These are phyloP conservation scores for Bombylius discolor DNA, from an alignment of 2,888 invertebrate species.

Conservation along the genomic window DNA sequence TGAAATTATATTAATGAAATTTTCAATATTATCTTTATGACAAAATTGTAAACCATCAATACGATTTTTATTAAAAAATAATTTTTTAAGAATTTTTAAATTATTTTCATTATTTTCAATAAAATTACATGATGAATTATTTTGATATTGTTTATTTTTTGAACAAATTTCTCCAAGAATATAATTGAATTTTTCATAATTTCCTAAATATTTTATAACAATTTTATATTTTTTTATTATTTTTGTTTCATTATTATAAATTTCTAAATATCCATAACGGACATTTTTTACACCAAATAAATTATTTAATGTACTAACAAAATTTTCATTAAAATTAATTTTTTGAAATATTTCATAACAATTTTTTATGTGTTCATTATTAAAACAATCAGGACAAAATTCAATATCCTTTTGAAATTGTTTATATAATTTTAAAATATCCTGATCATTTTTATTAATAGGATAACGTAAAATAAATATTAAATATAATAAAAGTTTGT, in stretches of 20 bases:
- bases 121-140: not conserved
- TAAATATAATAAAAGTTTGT: conserved; percentile 1
- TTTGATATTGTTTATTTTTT: not conserved
- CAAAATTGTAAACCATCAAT: conserved; percentile 10
- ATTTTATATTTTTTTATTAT: not conserved
- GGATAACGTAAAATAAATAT: conserved; percentile 7
- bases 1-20: conserved; percentile 2
- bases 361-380: too few species aligned
- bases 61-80: not conserved
- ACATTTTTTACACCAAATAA: conserved; percentile 7
- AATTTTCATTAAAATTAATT: not conserved
- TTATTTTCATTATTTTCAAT: not conserved
- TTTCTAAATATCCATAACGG: not conserved
- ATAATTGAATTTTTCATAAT: not conserved
- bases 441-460: conserved; percentile 5
- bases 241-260: not conserved
- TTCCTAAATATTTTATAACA: conserved; percentile 9
- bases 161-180: conserved; percentile 1
- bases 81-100: not conserved
- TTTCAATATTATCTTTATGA: conserved; percentile 1
- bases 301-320: conserved; percentile 4
- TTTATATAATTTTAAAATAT: conserved; percentile 2
- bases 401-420: conserved; percentile 6
- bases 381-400: conserved; percentile 8
- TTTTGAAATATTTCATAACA: too few species aligned